Evolutionary conservation across 2,113 vertebrate species (phyloP), one percentile per base, ranked within the genome.

Genomic region (Corydoras maculifer): DNA sequence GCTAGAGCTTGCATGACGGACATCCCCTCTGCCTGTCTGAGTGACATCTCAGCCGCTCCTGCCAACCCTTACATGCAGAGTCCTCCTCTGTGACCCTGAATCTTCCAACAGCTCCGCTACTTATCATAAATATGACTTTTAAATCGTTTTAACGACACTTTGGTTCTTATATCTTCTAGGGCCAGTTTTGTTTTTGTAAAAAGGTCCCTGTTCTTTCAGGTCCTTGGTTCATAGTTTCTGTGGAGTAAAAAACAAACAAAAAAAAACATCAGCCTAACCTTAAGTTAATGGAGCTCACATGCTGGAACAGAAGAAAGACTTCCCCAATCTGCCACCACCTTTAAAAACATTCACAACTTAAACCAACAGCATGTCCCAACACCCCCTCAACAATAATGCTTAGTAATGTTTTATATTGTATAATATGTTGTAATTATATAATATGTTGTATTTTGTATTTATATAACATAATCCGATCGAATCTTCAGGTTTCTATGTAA

Each of bases 1-100:
- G 97, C 97, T 86, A 99, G 82, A 62, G 96, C 96, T 88, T 97
- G 94, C 77, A 95, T 94, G 59, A 98, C 82, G 81, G 95, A 95
- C 90, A 96, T 86, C 58, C 94, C 93, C 30, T 97, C 94, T 0
- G 91, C 82, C 75, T 86, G 88, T 78, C 84, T 89, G 70, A 97
- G 70, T 0, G 95, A 94, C 97, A 99, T 99, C 75, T 84, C 81
- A 75, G 77, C 71, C 69, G 18, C 18, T 70, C 58, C 54, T 32
- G 67, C 25, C 43, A 57, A 57, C 62, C 29, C 53, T 82, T 70
- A 82, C 81, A 72, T 77, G 75, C 61, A 70, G 64, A 57, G 31
- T 12, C 54, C 68, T 62, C 10, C 12, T n/a, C 7, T 64, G 35
- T 62, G 25, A 69, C 77, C 71, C 14, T 2, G 4, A 62, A 50